Percentiles rank a stretch among this genome's conserved stretches.
These are phyloP conservation scores for Mungos mungo DNA, from an alignment of 2,113 vertebrate species.

Conservation along the genomic window DNA sequence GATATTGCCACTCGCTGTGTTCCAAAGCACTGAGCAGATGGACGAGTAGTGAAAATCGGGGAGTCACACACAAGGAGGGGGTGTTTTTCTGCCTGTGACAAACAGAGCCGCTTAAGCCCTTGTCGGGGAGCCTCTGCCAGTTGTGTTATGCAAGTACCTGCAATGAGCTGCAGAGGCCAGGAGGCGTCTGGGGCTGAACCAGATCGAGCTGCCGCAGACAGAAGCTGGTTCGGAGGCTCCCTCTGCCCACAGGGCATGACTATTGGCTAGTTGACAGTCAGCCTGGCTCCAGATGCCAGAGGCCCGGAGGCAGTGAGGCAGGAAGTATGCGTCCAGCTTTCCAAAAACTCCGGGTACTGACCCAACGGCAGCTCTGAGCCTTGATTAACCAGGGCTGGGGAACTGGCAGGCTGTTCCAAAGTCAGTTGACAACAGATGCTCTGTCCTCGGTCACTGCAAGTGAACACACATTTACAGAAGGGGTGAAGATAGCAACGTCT, in stretches of 20 bases:
- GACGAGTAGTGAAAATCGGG: not conserved
- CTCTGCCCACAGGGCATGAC: not conserved
- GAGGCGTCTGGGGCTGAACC: rapidly evolving
- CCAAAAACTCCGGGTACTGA: not conserved
- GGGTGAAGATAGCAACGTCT: too few species aligned
- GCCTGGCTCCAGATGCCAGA: not conserved
- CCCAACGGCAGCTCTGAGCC: not conserved
- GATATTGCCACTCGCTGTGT: not conserved
- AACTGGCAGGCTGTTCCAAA: not conserved
- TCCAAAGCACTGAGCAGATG: not conserved
- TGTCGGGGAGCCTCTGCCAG: not conserved
- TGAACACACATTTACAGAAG: not conserved
- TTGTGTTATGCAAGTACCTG: not conserved
- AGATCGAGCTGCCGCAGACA: not conserved
- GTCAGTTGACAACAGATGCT: not conserved
- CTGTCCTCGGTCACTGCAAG: not conserved
- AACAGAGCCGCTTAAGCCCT: not conserved
- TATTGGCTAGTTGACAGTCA: not conserved
- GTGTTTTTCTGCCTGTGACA: not conserved
- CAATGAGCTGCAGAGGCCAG: not conserved
- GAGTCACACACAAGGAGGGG: not conserved
- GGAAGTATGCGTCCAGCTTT: not conserved
- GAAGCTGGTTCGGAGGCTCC: not conserved
- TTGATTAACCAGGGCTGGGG: not conserved
- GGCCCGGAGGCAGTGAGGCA: not conserved